Base-by-base conservation (phyloP, 1,140 invertebrate species). In the Parasteatoda tepidariorum region DNA sequence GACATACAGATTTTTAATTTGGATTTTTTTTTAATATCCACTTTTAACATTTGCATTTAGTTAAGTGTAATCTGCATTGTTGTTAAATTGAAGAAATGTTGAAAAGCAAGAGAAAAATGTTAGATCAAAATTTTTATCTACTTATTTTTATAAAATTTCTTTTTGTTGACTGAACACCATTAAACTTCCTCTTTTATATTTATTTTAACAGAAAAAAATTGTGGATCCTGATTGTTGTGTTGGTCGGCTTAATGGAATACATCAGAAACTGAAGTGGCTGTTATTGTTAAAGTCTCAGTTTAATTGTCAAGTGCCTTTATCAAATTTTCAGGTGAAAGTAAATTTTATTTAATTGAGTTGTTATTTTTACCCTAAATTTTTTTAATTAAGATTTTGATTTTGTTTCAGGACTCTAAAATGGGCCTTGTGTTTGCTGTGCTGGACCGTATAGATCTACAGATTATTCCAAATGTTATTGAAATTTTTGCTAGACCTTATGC, bases 401-500 rank as follows among this genome's bases (percentile, higher is more conserved):
- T 41, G 0, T 61, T 62, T 11, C 30, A 75, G 71, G 26, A 62
- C 15, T 75, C 71, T 18, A 75, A 75, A 61, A 61, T 38, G 55
- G n/a, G 61, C 61, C 22, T 75, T 13, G 38, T 75, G 5, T 75
- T 61, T 61, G 55, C 31, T 24, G 31, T 62, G 11, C 38, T 75
- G 24, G 71, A 75, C 61, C 30, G 31, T 15, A 34, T 75, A 18
- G 28, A 75, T 61, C 24, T 75, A 24, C 9, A 7, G 4, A 13
- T n/a, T 24, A 9, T 75, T 31, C 13, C 30, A 24, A 18, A 38
- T 57, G 28, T 62, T 6, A 28, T 75, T 5, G 24, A 75, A 26
- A 15, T 22, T 34, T 75, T 75, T 75, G 71, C 57, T 9, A 33
- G 57, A 28, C 55, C 71, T 26, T 75, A 38, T 62, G 31, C 71